A percentile compares a stretch with the other conserved stretches of the same genome.
phyloP scores from a whole-genome alignment of 2,888 invertebrate genomes.

The Coleophora flavipennella region DNA sequence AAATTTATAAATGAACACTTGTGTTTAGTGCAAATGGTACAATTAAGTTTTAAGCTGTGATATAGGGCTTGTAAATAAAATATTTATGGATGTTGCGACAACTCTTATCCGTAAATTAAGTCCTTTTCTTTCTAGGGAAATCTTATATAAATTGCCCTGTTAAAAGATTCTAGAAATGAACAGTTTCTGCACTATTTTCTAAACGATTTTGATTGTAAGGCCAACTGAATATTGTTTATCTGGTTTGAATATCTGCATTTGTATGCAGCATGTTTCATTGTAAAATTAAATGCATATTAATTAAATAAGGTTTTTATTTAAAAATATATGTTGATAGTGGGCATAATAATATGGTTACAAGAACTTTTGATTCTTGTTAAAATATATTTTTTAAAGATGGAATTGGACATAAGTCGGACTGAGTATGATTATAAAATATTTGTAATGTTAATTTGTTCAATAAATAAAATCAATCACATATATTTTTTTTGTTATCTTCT shows the following conservation, averaged over 20 bases:
- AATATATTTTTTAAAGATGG: constrained; percentile 47
- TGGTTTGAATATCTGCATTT: not conserved
- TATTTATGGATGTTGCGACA: too few species aligned
- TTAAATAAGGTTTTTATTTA: constrained; percentile 15
- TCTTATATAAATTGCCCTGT: too few species aligned
- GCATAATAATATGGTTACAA: constrained; percentile 41
- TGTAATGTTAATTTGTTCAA: constrained; percentile 57
- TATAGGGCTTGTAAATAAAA: constrained; percentile 64
- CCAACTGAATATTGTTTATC: too few species aligned
- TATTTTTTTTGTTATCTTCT: constrained; percentile 11
- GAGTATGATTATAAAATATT: constrained; percentile 54
- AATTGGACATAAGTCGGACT: constrained; percentile 54
- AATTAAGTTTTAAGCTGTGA: constrained; percentile 63
- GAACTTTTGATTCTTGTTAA: constrained; percentile 37
- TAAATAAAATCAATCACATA: constrained; percentile 34
- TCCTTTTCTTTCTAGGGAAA: too few species aligned
- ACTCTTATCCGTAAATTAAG: too few species aligned
- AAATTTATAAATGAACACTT: not conserved
- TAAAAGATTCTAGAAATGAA: too few species aligned
- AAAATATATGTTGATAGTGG: constrained; percentile 18
- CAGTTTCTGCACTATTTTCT: too few species aligned
- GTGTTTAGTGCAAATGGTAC: constrained; percentile 28
- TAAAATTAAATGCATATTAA: constrained; percentile 1
- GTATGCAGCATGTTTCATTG: too few species aligned
- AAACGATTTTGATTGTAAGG: not conserved